These are phyloP conservation scores for Urocolius indicus DNA, from an alignment of 2,113 vertebrate species.

Conservation along the genomic window DNA sequence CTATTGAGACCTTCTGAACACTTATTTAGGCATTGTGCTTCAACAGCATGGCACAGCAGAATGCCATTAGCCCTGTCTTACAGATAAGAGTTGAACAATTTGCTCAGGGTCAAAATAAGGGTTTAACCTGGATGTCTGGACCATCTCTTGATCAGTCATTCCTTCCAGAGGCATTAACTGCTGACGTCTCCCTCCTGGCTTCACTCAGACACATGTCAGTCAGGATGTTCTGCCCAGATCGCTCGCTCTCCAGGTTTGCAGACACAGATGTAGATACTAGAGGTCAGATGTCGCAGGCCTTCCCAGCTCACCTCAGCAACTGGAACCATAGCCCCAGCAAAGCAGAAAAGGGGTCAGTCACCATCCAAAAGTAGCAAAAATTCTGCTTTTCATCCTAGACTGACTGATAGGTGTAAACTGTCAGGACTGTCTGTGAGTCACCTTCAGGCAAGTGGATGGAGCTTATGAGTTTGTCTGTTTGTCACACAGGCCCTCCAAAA, in stretches of 20 bases:
- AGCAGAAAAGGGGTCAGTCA: not conserved
- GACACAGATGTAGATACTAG: not conserved
- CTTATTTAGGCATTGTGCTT: not conserved
- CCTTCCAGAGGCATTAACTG: not conserved
- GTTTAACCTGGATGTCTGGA: not conserved
- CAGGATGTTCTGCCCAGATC: not conserved
- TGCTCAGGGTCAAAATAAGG: not conserved
- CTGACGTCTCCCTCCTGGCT: not conserved
- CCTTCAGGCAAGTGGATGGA: not conserved
- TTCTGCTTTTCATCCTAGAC: not conserved
- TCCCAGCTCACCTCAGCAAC: not conserved
- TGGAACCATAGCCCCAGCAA: not conserved
- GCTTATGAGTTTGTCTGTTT: not conserved
- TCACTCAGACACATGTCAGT: not conserved
- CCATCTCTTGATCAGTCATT: not conserved
- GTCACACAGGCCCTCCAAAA: not conserved
- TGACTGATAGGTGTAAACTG: not conserved
- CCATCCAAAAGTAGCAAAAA: not conserved
- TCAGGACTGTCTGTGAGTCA: not conserved
- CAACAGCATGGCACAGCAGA: not conserved
- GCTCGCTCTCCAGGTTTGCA: not conserved
- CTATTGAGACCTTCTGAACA: not conserved
- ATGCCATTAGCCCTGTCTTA: not conserved
- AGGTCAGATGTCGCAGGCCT: not conserved
- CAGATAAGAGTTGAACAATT: conserved; percentile 5